A percentile compares a stretch with the other conserved stretches of the same genome.
These are phyloP conservation scores for Lagopus leucura DNA, from an alignment of 2,113 vertebrate genomes.

Conservation along the genomic window DNA sequence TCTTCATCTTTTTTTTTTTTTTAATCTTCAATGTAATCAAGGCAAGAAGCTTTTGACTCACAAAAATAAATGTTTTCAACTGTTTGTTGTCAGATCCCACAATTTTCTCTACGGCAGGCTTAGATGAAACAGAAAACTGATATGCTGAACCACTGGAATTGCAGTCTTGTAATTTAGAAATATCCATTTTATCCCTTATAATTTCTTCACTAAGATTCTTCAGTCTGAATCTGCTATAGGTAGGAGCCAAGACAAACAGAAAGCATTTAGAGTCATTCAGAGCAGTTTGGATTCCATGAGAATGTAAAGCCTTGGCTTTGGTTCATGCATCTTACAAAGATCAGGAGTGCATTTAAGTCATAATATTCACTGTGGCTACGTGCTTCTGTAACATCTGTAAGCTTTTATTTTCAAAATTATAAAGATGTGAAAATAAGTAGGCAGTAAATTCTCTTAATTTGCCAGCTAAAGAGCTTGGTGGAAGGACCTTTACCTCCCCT, in stretches of 20 bases:
- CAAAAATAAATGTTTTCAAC: constrained; percentile 62
- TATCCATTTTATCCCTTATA: constrained; percentile 83
- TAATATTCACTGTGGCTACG: constrained; percentile 59
- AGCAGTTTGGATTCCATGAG: constrained; percentile 81
- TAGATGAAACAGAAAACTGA: constrained; percentile 82
- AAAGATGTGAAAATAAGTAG: constrained; percentile 63
- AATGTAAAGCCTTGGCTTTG: constrained; percentile 80
- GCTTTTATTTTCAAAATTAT: constrained; percentile 66
- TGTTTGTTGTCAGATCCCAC: constrained; percentile 73
- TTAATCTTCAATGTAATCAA: constrained; percentile 71
- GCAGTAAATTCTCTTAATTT: constrained; percentile 62
- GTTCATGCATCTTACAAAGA: constrained; percentile 75
- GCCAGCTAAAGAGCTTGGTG: constrained; percentile 40
- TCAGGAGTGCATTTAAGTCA: constrained; percentile 76
- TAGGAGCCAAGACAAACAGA: constrained; percentile 85
- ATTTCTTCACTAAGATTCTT: constrained; percentile 82
- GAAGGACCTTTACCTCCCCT: background rate
- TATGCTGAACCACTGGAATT: constrained; percentile 78
- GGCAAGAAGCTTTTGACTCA: constrained; percentile 72
- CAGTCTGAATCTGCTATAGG: constrained; percentile 83
- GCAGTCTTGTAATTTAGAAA: constrained; percentile 84
- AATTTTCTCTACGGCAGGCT: constrained; percentile 75
- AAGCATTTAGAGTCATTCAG: constrained; percentile 77
- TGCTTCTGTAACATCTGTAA: constrained; percentile 75
- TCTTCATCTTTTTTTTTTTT: constrained; percentile 36